These are phyloP conservation scores for Ageneiosus marmoratus DNA, from an alignment of 2,113 vertebrate genomes.

Conservation along the genomic window DNA sequence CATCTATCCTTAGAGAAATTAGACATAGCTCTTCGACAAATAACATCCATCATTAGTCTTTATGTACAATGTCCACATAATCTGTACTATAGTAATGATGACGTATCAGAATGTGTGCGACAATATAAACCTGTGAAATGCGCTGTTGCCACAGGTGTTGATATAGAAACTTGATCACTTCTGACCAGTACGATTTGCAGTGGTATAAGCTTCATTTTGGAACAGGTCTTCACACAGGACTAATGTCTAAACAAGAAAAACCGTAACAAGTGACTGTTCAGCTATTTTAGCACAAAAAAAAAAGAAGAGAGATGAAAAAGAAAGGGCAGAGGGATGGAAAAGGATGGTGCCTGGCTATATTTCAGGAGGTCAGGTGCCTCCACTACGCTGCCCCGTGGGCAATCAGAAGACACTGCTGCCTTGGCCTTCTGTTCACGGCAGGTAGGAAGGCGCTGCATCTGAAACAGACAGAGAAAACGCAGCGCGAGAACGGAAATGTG, in stretches of 20 bases:
- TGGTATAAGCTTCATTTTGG: background rate
- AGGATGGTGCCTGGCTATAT: slow-evolving; percentile 36
- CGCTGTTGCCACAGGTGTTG: background rate
- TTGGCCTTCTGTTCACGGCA: slow-evolving; percentile 63
- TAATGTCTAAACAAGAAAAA: slow-evolving; percentile 12
- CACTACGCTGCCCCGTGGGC: slow-evolving; percentile 55
- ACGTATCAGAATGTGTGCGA: background rate
- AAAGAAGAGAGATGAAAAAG: background rate
- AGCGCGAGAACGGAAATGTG: slow-evolving; percentile 56
- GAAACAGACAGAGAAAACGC: background rate
- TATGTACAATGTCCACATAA: background rate
- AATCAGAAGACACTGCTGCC: slow-evolving; percentile 63
- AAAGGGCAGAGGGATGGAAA: slow-evolving; percentile 7
- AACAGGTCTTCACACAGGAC: background rate
- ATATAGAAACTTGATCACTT: background rate
- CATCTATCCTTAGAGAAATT: background rate
- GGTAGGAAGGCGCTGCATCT: slow-evolving; percentile 43
- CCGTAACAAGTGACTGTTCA: background rate
- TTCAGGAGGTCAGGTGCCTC: slow-evolving; percentile 52
- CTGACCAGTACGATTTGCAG: background rate
- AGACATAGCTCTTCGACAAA: background rate
- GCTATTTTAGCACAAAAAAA: background rate
- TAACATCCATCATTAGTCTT: background rate
- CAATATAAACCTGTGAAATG: background rate
- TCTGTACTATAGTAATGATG: background rate